Percentiles rank a stretch among this genome's conserved stretches.
phyloP scores from a whole-genome alignment of 2,113 vertebrate genomes.

The Odocoileus virginianus region DNA sequence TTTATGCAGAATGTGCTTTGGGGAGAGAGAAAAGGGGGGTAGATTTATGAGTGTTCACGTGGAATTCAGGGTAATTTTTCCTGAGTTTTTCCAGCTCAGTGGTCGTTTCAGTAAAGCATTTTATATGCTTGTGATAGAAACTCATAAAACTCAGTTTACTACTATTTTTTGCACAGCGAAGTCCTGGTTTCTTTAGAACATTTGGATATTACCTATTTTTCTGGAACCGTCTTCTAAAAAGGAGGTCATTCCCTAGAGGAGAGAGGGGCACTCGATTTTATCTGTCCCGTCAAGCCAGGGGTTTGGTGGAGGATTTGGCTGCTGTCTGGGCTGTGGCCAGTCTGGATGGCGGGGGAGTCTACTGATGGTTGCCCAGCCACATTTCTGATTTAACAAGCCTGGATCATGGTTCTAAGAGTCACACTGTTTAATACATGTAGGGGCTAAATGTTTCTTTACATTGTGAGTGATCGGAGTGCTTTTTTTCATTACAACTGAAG shows the following conservation, averaged over 20 bases:
- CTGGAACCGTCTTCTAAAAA: background rate
- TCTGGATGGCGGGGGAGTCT: background rate
- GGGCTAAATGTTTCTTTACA: background rate
- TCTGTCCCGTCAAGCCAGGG: background rate
- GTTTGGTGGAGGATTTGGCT: background rate
- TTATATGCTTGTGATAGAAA: conserved; percentile 83
- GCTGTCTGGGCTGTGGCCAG: background rate
- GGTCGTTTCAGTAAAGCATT: conserved; percentile 82
- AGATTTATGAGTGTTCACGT: conserved; percentile 80
- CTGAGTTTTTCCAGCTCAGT: conserved; percentile 81
- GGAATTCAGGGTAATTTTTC: conserved; percentile 81
- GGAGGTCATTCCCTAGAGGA: background rate
- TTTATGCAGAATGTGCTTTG: conserved; percentile 67
- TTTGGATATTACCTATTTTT: conserved; percentile 26
- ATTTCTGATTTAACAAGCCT: background rate
- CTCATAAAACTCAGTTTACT: conserved; percentile 82
- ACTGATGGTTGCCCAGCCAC: background rate
- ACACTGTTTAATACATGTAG: background rate
- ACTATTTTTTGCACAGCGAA: conserved; percentile 77
- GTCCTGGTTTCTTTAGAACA: conserved; percentile 29
- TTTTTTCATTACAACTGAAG: background rate
- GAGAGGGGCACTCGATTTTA: background rate
- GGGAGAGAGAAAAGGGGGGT: conserved; percentile 31
- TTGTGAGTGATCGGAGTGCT: background rate
- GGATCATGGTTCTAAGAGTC: background rate